phyloP scores from a whole-genome alignment of 1,140 invertebrate genomes.

The Drosophila virilis region DNA sequence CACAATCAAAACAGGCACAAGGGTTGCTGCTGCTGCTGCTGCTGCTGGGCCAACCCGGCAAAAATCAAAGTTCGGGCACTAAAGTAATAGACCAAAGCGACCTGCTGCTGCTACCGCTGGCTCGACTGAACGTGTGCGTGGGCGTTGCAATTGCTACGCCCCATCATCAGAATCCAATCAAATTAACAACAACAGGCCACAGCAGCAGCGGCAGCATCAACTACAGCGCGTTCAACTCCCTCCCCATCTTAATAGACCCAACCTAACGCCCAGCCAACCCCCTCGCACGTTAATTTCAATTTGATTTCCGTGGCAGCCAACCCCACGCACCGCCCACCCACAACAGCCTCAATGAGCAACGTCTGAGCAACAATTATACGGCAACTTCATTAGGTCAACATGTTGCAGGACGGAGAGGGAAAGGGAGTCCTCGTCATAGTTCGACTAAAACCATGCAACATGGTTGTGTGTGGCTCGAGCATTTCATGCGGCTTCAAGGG shows the following conservation, averaged over 20 bases:
- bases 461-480: constrained; percentile 10
- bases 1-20: constrained; percentile 77
- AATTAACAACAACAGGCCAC: constrained; percentile 83
- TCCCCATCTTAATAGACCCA: background rate
- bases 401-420: constrained; percentile 34
- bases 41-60: constrained; percentile 29
- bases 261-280: constrained; percentile 17
- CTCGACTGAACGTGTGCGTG: constrained; percentile 71
- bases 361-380: constrained; percentile 82
- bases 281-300: constrained; percentile 83
- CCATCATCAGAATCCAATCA: constrained; percentile 84
- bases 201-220: constrained; percentile 43
- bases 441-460: constrained; percentile 6
- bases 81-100: constrained; percentile 68
- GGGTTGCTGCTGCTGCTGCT: constrained; percentile 20
- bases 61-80: constrained; percentile 74
- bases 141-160: constrained; percentile 78
- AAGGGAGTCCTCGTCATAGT: constrained; percentile 34
- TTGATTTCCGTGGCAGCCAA: constrained; percentile 73
- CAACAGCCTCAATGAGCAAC: constrained; percentile 29
- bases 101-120: constrained; percentile 43
- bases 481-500: constrained; percentile 42
- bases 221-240: constrained; percentile 30
- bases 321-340: constrained; percentile 13
- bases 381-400: constrained; percentile 84